phyloP scores from a whole-genome alignment of 1,140 invertebrate species.

The Aphelinus certus region DNA sequence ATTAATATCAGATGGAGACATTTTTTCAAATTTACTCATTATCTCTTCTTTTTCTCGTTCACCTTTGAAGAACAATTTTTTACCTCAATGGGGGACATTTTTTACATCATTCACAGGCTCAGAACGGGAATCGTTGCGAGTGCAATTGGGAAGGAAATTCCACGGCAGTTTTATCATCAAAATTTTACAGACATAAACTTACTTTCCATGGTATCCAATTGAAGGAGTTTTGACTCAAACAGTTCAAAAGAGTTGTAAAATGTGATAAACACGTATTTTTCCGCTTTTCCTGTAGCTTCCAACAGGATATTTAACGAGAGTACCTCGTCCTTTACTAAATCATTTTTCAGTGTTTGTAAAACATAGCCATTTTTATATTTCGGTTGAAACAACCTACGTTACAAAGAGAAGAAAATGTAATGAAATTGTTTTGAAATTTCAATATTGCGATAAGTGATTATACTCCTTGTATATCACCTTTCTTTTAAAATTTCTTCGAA shows the following conservation, averaged over 20 bases:
- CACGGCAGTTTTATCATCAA: background rate
- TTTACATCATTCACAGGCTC: no score
- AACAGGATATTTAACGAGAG: constrained; percentile 40
- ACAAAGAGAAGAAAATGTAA: background rate
- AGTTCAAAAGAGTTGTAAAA: constrained; percentile 48
- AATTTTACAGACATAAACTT: background rate
- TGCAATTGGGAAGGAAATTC: no score
- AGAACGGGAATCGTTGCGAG: no score
- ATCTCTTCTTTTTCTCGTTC: constrained; percentile 15
- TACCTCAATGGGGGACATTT: no score
- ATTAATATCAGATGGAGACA: constrained; percentile 30
- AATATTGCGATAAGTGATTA: no score
- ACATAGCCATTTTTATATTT: constrained; percentile 51
- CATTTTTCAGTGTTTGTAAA: constrained; percentile 50
- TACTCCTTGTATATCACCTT: constrained; percentile 31
- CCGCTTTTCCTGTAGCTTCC: constrained; percentile 41
- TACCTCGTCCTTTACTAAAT: constrained; percentile 43
- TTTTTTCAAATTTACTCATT: constrained; percentile 7
- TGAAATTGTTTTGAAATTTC: no score
- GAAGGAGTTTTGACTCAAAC: constrained; percentile 23
- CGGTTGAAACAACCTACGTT: constrained; percentile 42
- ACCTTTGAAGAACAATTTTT: background rate
- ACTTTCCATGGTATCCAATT: background rate
- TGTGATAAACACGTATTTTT: constrained; percentile 48
- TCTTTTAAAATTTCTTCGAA: constrained; percentile 44